Evolutionary conservation across 2,888 invertebrate genomes (phyloP).

Genomic region (Lutraria lutraria): DNA sequence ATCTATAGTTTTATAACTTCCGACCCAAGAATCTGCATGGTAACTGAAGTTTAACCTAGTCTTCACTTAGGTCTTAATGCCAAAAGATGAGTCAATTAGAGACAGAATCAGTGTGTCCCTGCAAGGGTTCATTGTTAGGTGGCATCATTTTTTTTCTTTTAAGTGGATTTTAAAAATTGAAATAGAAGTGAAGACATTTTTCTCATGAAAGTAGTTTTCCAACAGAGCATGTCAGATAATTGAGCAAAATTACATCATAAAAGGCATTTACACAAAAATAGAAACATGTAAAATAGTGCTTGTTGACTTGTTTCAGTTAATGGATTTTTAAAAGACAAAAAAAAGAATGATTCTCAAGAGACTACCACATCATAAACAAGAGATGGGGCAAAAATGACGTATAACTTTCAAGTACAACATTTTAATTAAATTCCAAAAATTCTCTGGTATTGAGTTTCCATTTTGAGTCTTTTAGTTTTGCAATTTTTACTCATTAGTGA

Average conservation of each 20-base stretch:
- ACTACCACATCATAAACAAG: neutral
- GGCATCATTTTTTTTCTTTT: too few species aligned
- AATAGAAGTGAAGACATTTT: neutral
- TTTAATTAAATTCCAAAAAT: conserved; percentile 25
- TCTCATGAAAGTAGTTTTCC: conserved; percentile 15
- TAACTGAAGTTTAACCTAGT: too few species aligned
- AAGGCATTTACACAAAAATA: neutral
- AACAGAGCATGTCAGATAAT: neutral
- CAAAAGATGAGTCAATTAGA: too few species aligned
- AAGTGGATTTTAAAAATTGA: too few species aligned
- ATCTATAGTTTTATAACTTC: too few species aligned
- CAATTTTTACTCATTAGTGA: neutral
- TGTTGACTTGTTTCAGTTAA: neutral
- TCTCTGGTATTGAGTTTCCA: neutral
- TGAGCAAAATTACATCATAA: conserved; percentile 12
- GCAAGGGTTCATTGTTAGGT: too few species aligned
- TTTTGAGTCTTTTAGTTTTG: neutral
- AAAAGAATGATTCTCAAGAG: neutral
- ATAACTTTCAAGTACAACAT: neutral
- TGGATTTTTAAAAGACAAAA: neutral
- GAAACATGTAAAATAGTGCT: neutral
- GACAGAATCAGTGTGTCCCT: too few species aligned
- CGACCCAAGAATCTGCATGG: too few species aligned
- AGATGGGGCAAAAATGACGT: neutral
- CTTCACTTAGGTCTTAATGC: too few species aligned